Conservation (phyloP, 2,888 invertebrate genomes). For the Oxyteleia sp. region DNA sequence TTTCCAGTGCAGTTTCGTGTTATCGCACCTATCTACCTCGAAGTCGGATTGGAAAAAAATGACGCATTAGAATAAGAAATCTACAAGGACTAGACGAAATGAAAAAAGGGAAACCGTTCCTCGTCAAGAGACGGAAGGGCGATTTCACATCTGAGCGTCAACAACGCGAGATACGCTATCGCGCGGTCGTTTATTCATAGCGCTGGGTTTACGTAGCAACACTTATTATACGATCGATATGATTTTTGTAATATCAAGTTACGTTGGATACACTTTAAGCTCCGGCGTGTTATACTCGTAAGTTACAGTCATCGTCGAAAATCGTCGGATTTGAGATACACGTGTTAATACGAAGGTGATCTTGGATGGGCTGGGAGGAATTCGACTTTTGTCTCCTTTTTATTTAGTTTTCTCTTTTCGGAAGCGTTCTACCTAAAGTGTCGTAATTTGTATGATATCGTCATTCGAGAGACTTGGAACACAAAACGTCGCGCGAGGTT, state of each 20-base stretch:
- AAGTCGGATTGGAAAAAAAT: no score
- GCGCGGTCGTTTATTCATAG: conserved; percentile 46
- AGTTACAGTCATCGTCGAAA: conserved; percentile 60
- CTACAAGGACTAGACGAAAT: no score
- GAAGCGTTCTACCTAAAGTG: background rate
- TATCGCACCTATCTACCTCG: no score
- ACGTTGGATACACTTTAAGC: conserved; percentile 71
- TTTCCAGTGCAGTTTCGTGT: no score
- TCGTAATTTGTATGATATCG: background rate
- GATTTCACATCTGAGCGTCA: conserved; percentile 23
- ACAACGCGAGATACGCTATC: conserved; percentile 16
- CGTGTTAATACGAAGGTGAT: conserved; percentile 32
- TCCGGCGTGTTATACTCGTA: conserved; percentile 57
- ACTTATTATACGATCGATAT: conserved; percentile 75
- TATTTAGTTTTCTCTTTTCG: background rate
- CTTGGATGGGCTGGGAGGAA: conserved; percentile 2
- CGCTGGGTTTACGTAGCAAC: conserved; percentile 68
- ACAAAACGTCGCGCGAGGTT: no score
- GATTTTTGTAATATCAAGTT: conserved; percentile 74
- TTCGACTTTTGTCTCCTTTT: no score
- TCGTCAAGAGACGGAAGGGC: no score
- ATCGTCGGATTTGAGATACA: conserved; percentile 35
- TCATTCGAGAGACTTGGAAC: no score
- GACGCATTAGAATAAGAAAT: no score
- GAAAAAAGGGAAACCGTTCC: no score